These are phyloP conservation scores for Gallirallus australis DNA, from an alignment of 2,797 vertebrate species.

Conservation along the genomic window DNA sequence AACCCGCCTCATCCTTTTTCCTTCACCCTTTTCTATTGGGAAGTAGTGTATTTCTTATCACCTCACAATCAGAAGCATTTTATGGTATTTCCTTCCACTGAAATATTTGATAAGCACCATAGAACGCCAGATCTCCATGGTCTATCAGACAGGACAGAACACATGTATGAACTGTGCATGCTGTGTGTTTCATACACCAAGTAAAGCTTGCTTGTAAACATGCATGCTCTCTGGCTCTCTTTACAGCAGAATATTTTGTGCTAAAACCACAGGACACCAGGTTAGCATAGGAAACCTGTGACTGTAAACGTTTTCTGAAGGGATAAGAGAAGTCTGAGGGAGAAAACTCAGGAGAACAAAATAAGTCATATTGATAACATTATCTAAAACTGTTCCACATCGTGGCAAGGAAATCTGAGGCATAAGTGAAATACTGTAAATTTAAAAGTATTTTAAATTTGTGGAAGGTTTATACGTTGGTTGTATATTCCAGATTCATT, in stretches of 20 bases:
- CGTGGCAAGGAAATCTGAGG: background rate
- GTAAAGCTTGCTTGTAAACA: background rate
- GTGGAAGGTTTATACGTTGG: background rate
- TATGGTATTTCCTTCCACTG: background rate
- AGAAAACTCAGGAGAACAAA: background rate
- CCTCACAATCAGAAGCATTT: background rate
- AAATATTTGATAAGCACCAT: background rate
- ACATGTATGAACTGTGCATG: background rate
- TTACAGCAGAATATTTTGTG: background rate
- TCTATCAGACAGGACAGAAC: background rate
- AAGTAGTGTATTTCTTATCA: background rate
- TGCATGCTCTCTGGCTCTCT: background rate
- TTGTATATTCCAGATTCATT: background rate
- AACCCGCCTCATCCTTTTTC: background rate
- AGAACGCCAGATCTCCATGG: background rate
- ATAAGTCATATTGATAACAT: background rate
- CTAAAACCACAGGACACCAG: background rate
- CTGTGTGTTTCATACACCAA: background rate
- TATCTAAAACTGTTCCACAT: background rate
- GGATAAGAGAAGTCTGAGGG: background rate
- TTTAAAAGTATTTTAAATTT: background rate
- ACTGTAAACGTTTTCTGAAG: background rate
- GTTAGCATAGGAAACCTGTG: background rate
- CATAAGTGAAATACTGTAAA: background rate
- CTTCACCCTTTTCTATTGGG: background rate